phyloP scores from a whole-genome alignment of 2,113 vertebrate species.

The Butastur rufipennis region DNA sequence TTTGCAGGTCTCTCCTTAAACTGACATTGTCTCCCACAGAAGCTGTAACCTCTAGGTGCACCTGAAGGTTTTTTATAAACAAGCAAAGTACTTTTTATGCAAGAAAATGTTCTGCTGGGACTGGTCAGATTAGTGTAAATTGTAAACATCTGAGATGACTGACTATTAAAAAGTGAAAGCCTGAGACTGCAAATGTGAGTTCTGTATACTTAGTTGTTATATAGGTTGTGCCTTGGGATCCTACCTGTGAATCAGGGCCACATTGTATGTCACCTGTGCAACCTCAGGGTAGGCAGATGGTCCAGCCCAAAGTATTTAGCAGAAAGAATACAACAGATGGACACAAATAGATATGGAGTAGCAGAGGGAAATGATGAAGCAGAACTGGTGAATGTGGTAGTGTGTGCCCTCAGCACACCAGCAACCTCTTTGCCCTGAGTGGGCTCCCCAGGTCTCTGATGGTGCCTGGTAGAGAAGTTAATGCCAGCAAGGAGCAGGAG shows the following conservation, averaged over 20 bases:
- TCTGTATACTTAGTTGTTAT: background rate
- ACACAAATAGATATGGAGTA: background rate
- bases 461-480: background rate
- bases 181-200: background rate
- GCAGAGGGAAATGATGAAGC: background rate
- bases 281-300: background rate
- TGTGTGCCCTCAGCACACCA: background rate
- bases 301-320: background rate
- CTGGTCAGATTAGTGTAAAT: background rate
- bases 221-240: background rate
- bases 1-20: background rate
- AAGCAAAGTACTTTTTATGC: background rate
- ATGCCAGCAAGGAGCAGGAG: background rate
- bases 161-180: background rate
- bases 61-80: background rate
- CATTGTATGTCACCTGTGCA: background rate
- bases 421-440: background rate
- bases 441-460: background rate
- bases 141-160: background rate
- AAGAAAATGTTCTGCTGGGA: background rate
- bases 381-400: background rate
- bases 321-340: background rate
- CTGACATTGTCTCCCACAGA: background rate
- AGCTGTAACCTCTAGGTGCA: background rate
- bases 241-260: background rate